phyloP scores from a whole-genome alignment of 1,140 invertebrate genomes.

The Charaxes varanes region DNA sequence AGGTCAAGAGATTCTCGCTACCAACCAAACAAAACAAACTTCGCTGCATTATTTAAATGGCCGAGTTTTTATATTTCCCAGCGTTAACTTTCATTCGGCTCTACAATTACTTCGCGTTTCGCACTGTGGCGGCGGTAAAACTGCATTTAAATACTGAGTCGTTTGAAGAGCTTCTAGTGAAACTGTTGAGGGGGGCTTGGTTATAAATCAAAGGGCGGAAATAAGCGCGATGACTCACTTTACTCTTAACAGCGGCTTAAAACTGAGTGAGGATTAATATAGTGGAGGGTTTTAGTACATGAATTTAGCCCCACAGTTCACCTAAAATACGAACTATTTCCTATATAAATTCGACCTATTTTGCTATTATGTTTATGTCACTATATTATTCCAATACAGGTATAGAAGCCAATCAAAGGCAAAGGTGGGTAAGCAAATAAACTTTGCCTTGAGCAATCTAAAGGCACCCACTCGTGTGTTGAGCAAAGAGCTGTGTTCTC shows the following conservation, averaged over 20 bases:
- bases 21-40: conserved; percentile 8
- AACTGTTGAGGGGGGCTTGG: conserved; percentile 14
- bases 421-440: conserved; percentile 46
- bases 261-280: too few species aligned
- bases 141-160: conserved; percentile 16
- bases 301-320: too few species aligned
- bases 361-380: too few species aligned
- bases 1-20: conserved; percentile 9
- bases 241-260: conserved; percentile 14
- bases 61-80: conserved; percentile 8
- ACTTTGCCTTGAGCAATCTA: conserved; percentile 52
- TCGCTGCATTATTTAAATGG: conserved; percentile 10
- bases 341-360: conserved; percentile 21
- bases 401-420: conserved; percentile 50
- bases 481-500: conserved; percentile 49
- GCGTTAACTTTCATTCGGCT: conserved; percentile 5
- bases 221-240: conserved; percentile 22
- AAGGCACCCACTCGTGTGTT: conserved; percentile 40
- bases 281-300: too few species aligned
- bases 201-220: conserved; percentile 38
- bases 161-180: conserved; percentile 11
- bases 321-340: too few species aligned
- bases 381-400: too few species aligned
- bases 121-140: conserved; percentile 13
- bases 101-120: conserved; percentile 11